Conservation (phyloP, 2,888 invertebrate genomes). For the Diabrotica balteata region DNA sequence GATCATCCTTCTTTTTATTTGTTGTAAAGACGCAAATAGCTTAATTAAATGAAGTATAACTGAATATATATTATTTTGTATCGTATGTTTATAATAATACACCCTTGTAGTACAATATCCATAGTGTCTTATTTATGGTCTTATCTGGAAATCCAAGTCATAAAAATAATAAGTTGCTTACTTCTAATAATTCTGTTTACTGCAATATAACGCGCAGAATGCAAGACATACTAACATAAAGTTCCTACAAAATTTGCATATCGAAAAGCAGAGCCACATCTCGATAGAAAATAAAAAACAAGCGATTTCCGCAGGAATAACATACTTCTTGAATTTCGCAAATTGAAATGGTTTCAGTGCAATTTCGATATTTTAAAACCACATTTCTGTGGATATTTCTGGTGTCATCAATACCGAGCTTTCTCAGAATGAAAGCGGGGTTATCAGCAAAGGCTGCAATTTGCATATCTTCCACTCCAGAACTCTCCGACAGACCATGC, state of each 20-base stretch:
- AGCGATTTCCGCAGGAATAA: conserved; percentile 8
- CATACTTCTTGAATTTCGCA: conserved; percentile 23
- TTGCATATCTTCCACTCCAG: conserved; percentile 35
- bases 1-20: no score
- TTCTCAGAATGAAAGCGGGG: conserved; percentile 22
- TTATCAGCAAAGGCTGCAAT: conserved; percentile 32
- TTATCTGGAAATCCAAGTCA: no score
- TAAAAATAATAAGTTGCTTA: no score
- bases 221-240: conserved; percentile 1
- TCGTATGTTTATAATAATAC: no score
- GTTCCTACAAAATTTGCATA: conserved; percentile 7
- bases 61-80: no score
- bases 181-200: conserved; percentile 5
- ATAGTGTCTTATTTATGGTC: no score
- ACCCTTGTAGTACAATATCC: no score
- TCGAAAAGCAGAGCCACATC: conserved; percentile 6
- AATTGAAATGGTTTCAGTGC: conserved; percentile 27
- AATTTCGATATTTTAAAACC: conserved; percentile 27
- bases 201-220: not conserved
- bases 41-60: no score
- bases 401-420: conserved; percentile 24
- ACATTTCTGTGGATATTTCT: conserved; percentile 24
- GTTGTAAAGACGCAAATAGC: no score
- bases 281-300: not conserved
- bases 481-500: conserved; percentile 17